phyloP scores from a whole-genome alignment of 2,888 invertebrate genomes.

The Euplagia quadripunctaria region DNA sequence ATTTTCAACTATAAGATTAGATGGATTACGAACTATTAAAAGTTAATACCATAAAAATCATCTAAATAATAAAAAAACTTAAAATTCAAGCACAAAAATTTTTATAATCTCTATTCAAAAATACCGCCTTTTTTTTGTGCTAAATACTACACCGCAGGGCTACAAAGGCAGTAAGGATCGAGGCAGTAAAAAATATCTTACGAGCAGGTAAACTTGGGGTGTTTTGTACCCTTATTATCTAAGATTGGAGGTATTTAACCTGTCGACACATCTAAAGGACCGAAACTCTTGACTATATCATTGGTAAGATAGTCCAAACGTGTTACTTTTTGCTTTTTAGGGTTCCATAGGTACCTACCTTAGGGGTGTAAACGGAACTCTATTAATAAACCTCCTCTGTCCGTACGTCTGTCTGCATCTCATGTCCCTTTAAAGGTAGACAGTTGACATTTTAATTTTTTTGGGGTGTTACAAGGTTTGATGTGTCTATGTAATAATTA shows the following conservation, averaged over 20 bases:
- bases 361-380: no score
- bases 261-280: conserved; percentile 7
- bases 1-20: not conserved
- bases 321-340: not conserved
- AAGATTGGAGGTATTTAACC: conserved; percentile 9
- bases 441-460: no score
- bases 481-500: no score
- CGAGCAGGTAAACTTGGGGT: conserved; percentile 6
- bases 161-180: not conserved
- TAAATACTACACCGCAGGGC: not conserved
- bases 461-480: no score
- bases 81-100: not conserved
- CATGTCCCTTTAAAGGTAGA: no score
- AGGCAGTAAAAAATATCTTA: not conserved
- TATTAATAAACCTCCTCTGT: no score
- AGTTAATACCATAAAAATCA: not conserved
- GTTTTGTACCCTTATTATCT: conserved; percentile 19
- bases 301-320: not conserved
- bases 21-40: not conserved
- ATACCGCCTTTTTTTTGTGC: not conserved
- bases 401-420: no score
- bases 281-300: not conserved
- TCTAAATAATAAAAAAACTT: not conserved
- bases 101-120: no score
- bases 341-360: no score